Evolutionary conservation across 1,140 invertebrate species (phyloP).

Genomic region (Prorops nasuta): DNA sequence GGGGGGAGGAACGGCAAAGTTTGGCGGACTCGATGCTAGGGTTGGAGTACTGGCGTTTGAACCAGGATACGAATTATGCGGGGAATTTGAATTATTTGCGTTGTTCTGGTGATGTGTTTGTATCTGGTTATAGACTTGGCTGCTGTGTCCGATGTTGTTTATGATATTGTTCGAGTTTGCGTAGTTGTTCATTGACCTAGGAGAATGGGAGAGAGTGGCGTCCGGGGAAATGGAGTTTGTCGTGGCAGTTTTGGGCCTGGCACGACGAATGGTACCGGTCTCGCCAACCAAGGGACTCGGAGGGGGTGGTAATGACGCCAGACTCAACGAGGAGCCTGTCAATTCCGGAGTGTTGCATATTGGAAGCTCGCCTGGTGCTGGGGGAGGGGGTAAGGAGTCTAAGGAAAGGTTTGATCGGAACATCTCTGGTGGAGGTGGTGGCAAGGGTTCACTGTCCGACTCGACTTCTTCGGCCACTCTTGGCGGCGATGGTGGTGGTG

Average conservation of each 20-base stretch:
- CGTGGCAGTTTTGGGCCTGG: constrained; percentile 47
- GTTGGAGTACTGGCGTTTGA: constrained; percentile 42
- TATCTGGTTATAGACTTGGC: too few species aligned
- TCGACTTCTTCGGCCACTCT: constrained; percentile 44
- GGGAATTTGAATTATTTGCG: constrained; percentile 19
- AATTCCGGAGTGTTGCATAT: constrained; percentile 61
- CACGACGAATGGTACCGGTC: constrained; percentile 53
- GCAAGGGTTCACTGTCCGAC: constrained; percentile 52
- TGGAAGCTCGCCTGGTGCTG: constrained; percentile 66
- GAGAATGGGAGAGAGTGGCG: constrained; percentile 45
- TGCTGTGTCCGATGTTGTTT: too few species aligned
- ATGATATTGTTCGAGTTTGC: constrained; percentile 11
- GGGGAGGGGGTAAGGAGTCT: constrained; percentile 75
- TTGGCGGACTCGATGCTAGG: constrained; percentile 35
- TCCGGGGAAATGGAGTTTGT: constrained; percentile 46
- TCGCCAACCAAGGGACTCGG: constrained; percentile 56
- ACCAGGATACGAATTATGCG: constrained; percentile 36
- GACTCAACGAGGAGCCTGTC: constrained; percentile 66
- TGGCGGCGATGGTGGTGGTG: constrained; percentile 60
- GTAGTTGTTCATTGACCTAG: constrained; percentile 21
- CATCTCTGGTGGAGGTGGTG: constrained; percentile 66
- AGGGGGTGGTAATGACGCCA: constrained; percentile 69
- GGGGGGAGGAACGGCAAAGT: constrained; percentile 45
- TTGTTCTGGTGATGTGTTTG: constrained; percentile 8
- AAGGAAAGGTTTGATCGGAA: constrained; percentile 74